Evolutionary conservation across 2,888 invertebrate genomes (phyloP), one percentile per base, ranked within the genome.

Genomic region (Galeopsomyia nigrocyanea): DNA sequence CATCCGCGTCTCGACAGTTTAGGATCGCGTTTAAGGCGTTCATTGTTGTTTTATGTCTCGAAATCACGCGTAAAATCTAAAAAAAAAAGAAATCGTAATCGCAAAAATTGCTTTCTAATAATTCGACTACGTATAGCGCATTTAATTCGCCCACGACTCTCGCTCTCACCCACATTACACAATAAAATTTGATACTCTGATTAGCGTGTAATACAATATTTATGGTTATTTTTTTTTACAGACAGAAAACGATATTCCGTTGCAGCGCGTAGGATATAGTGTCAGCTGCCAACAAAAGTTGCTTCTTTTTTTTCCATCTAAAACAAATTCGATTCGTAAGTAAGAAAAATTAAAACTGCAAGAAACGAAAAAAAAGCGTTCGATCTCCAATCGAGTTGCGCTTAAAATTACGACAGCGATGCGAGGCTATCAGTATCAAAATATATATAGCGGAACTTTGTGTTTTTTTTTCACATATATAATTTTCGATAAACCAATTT

Each of bases 371-470:
- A 55, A 66, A 53, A 16, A 58, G 22, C 31, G 22, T 26, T 61
- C 60, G 62, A 69, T 69, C 68, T 68, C 19, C 65, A 47, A 17
- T 47, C 39, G 65, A 67, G 51, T 74, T 49, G 47, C 58, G 22
- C 49, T 65, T 68, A 71, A 74, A 74, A 72, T 68, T 74, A 74
- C 49, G 65, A 66, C 58, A 62, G 70, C 63, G 47, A 67, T 67
- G 67, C 68, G 71, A 74, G 74, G 71, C 68, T 71, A 61, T 71
- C 62, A 46, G 65, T 68, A 74, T 74, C 56, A 71, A 74, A 74
- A 74, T 71, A 71, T 68, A 39, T 39, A 71, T 62, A 61, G 49
- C 57, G 53, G 31, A 68, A 63, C 50, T 70, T 67, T 50, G 57
- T 50, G 13, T 73, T 6, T 58, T 49, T 55, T 55, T 63, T 9